Conservation (phyloP, 2,113 vertebrate species). For the Notothenia rossii region DNA sequence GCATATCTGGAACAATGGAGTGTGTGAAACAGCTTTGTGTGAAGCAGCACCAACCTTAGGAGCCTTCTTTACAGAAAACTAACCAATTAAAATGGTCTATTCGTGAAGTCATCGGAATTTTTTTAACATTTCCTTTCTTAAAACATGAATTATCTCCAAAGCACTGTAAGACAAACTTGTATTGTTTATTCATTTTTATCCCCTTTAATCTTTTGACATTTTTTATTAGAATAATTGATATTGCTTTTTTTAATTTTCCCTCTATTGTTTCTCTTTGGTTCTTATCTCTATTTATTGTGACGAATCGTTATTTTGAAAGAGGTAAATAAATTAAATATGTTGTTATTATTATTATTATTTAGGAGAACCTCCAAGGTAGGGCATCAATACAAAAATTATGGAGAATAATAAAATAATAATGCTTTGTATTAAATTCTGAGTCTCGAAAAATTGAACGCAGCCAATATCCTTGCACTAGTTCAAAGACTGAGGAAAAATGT, state of each 20-base stretch:
- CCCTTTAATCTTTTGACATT: background rate
- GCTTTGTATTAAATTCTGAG: constrained; percentile 23
- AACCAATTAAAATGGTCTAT: background rate
- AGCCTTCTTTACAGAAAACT: constrained; percentile 7
- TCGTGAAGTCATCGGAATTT: background rate
- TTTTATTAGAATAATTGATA: background rate
- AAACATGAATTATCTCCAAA: background rate
- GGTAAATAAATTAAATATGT: background rate
- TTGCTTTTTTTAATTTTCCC: background rate
- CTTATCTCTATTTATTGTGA: background rate
- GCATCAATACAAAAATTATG: constrained; percentile 8
- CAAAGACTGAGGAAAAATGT: constrained; percentile 19
- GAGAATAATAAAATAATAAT: constrained; percentile 7
- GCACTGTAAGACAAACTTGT: background rate
- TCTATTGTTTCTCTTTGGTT: background rate
- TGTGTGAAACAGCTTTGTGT: constrained; percentile 23
- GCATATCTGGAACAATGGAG: constrained; percentile 37
- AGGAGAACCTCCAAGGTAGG: background rate
- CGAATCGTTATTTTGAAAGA: background rate
- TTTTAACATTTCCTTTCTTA: no score
- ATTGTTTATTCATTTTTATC: constrained; percentile 1
- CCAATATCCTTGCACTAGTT: constrained; percentile 22
- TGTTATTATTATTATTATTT: background rate
- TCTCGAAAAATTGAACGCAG: constrained; percentile 13
- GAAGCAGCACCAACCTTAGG: background rate